phyloP scores from a whole-genome alignment of 1,140 invertebrate genomes.

The Riptortus pedestris region DNA sequence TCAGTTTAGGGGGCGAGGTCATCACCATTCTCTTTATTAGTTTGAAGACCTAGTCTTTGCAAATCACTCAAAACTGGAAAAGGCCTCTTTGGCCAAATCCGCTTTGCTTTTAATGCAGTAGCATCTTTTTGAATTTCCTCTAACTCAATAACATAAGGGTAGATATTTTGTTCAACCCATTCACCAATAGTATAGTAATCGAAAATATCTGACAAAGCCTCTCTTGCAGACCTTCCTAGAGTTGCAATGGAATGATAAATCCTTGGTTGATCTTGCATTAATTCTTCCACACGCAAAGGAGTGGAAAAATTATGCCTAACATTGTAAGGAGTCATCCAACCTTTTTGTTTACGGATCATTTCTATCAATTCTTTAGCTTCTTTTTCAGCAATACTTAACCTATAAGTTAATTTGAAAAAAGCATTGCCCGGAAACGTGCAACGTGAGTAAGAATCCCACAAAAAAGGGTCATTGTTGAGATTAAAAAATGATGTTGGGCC shows the following conservation, averaged over 20 bases:
- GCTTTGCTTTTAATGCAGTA: constrained; percentile 42
- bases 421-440: constrained; percentile 44
- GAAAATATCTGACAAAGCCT: constrained; percentile 54
- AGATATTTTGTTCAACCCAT: constrained; percentile 59
- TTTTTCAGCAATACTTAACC: constrained; percentile 43
- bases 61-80: constrained; percentile 35
- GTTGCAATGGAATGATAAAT: constrained; percentile 48
- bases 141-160: constrained; percentile 44
- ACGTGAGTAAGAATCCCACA: constrained; percentile 47
- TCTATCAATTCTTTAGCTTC: constrained; percentile 36
- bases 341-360: constrained; percentile 35
- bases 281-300: constrained; percentile 58
- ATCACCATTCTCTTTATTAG: constrained; percentile 18
- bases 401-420: constrained; percentile 47
- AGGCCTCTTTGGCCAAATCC: constrained; percentile 48
- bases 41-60: constrained; percentile 30
- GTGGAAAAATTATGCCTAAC: constrained; percentile 64
- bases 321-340: constrained; percentile 73
- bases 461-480: constrained; percentile 46
- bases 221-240: constrained; percentile 51
- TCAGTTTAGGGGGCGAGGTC: neutral
- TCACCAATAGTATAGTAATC: constrained; percentile 63
- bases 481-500: constrained; percentile 38
- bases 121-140: constrained; percentile 44
- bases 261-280: constrained; percentile 50